Conservation (phyloP, 2,113 vertebrate species). For the Budorcas taxicolor region DNA sequence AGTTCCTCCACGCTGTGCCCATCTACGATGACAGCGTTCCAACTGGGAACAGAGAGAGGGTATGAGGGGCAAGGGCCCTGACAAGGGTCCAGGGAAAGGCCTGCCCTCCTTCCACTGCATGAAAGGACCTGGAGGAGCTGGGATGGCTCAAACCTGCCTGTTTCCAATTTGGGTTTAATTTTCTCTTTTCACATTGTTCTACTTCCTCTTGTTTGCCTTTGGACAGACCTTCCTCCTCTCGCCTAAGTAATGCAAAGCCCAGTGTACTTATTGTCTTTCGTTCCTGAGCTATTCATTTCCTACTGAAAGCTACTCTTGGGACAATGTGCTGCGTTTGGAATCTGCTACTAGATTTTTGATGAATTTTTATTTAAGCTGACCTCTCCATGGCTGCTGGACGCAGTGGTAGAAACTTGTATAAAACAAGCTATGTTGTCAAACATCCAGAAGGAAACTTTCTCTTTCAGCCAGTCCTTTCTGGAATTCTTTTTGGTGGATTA, state of each 20-base stretch:
- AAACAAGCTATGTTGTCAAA: not conserved
- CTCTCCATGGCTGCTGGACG: not conserved
- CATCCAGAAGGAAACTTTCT: not conserved
- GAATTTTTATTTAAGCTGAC: not conserved
- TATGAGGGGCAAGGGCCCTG: not conserved
- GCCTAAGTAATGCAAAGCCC: not conserved
- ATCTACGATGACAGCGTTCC: slow-evolving; percentile 92
- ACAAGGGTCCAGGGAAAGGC: not conserved
- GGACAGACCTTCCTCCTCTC: not conserved
- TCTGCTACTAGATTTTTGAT: not conserved
- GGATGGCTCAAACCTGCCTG: not conserved
- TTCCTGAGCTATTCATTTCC: slow-evolving; percentile 30
- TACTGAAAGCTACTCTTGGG: not conserved
- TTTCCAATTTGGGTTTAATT: not conserved
- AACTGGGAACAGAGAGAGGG: slow-evolving; percentile 77
- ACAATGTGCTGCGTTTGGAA: not conserved
- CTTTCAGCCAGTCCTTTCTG: not conserved
- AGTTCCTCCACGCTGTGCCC: slow-evolving; percentile 97
- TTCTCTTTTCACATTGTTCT: not conserved
- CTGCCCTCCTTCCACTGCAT: rapidly evolving
- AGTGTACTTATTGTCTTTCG: not conserved
- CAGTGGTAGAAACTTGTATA: not conserved
- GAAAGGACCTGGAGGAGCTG: not conserved
- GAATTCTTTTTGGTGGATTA: not conserved
- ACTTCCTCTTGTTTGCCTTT: not conserved